Evolutionary conservation across 1,140 invertebrate genomes (phyloP).

Genomic region (Babylonia areolata): DNA sequence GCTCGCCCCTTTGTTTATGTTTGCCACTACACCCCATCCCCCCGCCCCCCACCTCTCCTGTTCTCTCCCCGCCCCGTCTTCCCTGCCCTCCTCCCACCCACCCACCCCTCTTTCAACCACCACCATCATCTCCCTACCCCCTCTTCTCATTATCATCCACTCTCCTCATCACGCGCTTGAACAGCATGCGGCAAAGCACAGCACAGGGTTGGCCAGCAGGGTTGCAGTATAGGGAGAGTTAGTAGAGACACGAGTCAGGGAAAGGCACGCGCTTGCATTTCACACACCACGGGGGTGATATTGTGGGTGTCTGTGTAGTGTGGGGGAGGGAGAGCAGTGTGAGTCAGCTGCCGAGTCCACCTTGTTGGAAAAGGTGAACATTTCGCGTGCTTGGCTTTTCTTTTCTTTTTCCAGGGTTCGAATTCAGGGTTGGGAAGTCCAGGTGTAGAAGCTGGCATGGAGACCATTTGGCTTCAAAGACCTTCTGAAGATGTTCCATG

Average conservation of each 20-base stretch:
- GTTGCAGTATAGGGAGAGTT: too few relatives aligned
- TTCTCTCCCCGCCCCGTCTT: not conserved
- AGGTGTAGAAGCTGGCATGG: conserved; percentile 28
- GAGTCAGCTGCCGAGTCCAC: not conserved
- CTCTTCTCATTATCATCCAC: not conserved
- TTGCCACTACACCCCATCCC: too few relatives aligned
- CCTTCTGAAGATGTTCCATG: conserved; percentile 81
- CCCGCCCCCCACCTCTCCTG: not conserved
- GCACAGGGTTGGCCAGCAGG: not conserved
- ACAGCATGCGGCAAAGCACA: not conserved
- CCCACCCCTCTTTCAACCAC: not conserved
- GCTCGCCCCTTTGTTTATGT: not conserved
- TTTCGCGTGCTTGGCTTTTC: not conserved
- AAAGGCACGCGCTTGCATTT: not conserved
- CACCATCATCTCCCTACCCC: not conserved
- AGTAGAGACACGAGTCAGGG: not conserved
- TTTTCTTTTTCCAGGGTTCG: conserved; percentile 39
- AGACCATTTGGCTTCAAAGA: conserved; percentile 73
- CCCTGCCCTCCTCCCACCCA: not conserved
- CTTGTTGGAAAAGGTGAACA: not conserved
- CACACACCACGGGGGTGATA: not conserved
- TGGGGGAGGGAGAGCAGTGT: not conserved
- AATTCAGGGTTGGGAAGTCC: conserved; percentile 29
- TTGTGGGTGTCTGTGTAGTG: not conserved
- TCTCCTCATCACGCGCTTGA: not conserved